These are phyloP conservation scores for Synanthedon vespiformis DNA, from an alignment of 2,888 invertebrate species.

Conservation along the genomic window DNA sequence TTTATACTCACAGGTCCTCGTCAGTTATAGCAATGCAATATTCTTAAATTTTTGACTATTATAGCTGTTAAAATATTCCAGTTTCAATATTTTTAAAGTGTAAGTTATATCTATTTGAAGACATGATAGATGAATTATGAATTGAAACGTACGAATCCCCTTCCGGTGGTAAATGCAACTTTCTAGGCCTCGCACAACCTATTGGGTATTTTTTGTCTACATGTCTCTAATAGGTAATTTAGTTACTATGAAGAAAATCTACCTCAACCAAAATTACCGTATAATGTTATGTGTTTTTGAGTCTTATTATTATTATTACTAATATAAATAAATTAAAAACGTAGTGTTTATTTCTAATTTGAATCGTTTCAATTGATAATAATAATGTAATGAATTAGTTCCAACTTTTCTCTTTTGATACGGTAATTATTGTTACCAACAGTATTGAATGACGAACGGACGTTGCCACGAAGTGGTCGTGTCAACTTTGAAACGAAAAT, in stretches of 20 bases:
- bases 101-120: slow-evolving; percentile 19
- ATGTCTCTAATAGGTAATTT: slow-evolving; percentile 23
- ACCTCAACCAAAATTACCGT: slow-evolving; percentile 68
- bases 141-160: neutral
- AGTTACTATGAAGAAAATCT: slow-evolving; percentile 53
- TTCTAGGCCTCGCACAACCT: neutral
- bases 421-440: slow-evolving; percentile 65
- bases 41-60: neutral
- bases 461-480: slow-evolving; percentile 40
- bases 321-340: slow-evolving; percentile 12
- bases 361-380: slow-evolving; percentile 33
- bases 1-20: no score
- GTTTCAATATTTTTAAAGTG: slow-evolving; percentile 16
- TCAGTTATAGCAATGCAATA: no score
- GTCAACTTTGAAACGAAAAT: slow-evolving; percentile 52
- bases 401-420: slow-evolving; percentile 61
- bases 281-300: slow-evolving; percentile 56
- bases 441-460: slow-evolving; percentile 53
- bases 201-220: slow-evolving; percentile 2
- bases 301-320: slow-evolving; percentile 63
- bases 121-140: no score
- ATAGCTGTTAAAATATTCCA: slow-evolving; percentile 29
- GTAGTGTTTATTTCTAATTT: slow-evolving; percentile 46
- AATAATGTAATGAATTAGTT: slow-evolving; percentile 41
- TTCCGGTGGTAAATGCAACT: neutral